Evolutionary conservation across 2,797 vertebrate genomes (phyloP), one percentile per base, ranked within the genome.

Genomic region (Octomys mimax): DNA sequence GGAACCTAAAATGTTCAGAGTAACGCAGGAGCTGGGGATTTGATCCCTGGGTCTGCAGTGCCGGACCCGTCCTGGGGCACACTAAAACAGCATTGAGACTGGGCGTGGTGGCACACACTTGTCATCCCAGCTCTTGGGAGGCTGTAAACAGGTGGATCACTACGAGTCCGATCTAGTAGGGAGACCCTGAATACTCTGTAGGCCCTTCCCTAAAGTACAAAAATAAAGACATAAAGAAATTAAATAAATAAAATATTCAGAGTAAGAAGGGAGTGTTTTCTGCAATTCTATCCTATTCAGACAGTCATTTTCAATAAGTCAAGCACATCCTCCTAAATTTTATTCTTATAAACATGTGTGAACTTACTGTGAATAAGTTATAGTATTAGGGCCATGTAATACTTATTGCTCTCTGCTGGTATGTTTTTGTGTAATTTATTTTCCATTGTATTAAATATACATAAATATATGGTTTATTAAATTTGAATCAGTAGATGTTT

Each of bases 231-330:
- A 49, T 49, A 10, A 49, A 49, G 42, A 42, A 42, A 42, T 42
- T 49, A 49, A 49, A 49, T 49, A 49, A 49, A 49, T 62, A 96
- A 68, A 71, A 79, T 89, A 7, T 78, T 94, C 46, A 91, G 79
- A 39, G 19, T 78, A 68, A 61, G 66, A 87, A 79, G 22, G 36
- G 16, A 22, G 90, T 89, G 19, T 91, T 96, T 11, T 4, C 54
- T 70, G 0, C 73, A 64, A 89, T n/a, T 52, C 9, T 94, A 42
- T 12, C 52, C 52, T 89, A 68, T 13, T 54, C 31, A 85, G 8
- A 78, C 9, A 57, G 26, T 71, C 33, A 73, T 3, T 80, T 52
- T 46, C 79, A 91, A 78, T 57, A 14, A 78, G 52, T 89, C 66
- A 31, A 24, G 13, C 70, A 18, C 75, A 54, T 42, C 5, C 4